Percentiles rank a stretch among this genome's conserved stretches.
These are phyloP conservation scores for Pempheris klunzingeri DNA, from an alignment of 2,797 vertebrate genomes.

Conservation along the genomic window DNA sequence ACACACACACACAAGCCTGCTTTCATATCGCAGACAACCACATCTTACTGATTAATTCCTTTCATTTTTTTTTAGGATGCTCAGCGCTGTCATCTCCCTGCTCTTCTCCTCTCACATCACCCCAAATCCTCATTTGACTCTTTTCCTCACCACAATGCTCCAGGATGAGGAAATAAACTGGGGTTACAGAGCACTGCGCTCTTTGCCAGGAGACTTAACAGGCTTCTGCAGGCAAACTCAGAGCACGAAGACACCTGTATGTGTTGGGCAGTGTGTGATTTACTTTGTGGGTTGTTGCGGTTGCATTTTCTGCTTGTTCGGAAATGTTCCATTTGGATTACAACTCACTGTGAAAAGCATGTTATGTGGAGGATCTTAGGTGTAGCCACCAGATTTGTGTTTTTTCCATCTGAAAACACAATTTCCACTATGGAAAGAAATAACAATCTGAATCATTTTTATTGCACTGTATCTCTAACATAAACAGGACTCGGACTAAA, in stretches of 20 bases:
- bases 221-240: slow-evolving; percentile 15
- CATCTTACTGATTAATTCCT: slow-evolving; percentile 56
- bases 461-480: slow-evolving; percentile 42
- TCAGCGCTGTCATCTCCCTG: slow-evolving; percentile 25
- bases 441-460: slow-evolving; percentile 57
- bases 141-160: background rate
- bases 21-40: slow-evolving; percentile 53
- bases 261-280: slow-evolving; percentile 26
- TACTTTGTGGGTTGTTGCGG: slow-evolving; percentile 15
- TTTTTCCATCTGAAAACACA: slow-evolving; percentile 31
- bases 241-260: slow-evolving; percentile 25
- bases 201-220: slow-evolving; percentile 26
- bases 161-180: slow-evolving; percentile 26
- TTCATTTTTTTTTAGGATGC: slow-evolving; percentile 45
- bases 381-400: slow-evolving; percentile 37
- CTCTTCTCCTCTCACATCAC: slow-evolving; percentile 30
- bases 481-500: slow-evolving; percentile 28
- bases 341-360: slow-evolving; percentile 29
- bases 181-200: background rate
- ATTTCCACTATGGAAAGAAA: slow-evolving; percentile 48
- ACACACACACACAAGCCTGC: slow-evolving; percentile 39
- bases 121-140: slow-evolving; percentile 39
- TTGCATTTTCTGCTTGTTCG: slow-evolving; percentile 19
- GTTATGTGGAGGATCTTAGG: slow-evolving; percentile 23
- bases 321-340: slow-evolving; percentile 28